Evolutionary conservation across 53 echinoderm and acorn worm species (phyloP).

Genomic region (Actinopyga echinites): DNA sequence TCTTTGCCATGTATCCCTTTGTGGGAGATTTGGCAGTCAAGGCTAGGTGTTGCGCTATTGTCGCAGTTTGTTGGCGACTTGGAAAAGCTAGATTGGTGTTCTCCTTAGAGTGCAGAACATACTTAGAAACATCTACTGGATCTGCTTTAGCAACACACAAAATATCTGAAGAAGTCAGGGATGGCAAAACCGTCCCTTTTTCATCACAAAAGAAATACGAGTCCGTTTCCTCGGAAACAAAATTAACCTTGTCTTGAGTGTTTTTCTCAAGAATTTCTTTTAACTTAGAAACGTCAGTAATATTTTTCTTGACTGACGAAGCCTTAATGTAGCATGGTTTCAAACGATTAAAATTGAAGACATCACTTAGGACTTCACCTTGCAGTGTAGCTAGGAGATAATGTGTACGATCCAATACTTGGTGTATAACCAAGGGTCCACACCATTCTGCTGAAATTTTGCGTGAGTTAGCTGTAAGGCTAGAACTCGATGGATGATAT

Average conservation of each 20-base stretch:
- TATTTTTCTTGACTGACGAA: background rate
- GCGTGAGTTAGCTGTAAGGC: constrained; percentile 4
- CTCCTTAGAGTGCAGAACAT: background rate
- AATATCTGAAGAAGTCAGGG: background rate
- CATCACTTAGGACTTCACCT: constrained; percentile 44
- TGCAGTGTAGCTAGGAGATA: constrained; percentile 35
- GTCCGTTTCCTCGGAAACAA: too few relatives aligned
- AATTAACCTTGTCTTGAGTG: too few relatives aligned
- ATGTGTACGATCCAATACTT: constrained; percentile 44
- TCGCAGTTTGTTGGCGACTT: too few relatives aligned
- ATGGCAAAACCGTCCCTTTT: background rate
- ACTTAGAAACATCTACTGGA: background rate
- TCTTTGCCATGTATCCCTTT: background rate
- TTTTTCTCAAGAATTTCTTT: too few relatives aligned
- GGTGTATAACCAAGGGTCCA: constrained; percentile 36
- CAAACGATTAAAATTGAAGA: too few relatives aligned
- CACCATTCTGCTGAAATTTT: constrained; percentile 52
- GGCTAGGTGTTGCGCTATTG: background rate
- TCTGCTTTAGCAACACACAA: background rate
- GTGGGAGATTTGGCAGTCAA: background rate
- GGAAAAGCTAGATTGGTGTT: background rate
- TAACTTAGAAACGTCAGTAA: background rate
- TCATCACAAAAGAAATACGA: background rate
- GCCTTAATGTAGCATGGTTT: constrained; percentile 26
- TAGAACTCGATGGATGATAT: background rate